Conservation (phyloP, 1,140 invertebrate species). For the Gryllus bimaculatus region DNA sequence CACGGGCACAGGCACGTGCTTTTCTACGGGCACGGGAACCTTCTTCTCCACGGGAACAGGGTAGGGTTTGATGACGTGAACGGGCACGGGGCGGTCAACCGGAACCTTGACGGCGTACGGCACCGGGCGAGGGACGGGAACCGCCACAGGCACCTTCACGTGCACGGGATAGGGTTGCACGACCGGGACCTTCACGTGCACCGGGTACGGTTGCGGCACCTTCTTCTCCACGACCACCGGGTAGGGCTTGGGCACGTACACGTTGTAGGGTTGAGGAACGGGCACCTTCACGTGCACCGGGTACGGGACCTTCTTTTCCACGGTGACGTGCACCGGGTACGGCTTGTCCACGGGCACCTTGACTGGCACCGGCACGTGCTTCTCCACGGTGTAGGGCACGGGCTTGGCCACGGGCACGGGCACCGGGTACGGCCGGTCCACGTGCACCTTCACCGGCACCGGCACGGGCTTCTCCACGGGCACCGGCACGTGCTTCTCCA, state of each 20-base stretch:
- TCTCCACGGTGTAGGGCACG: constrained; percentile 52
- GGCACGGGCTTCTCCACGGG: constrained; percentile 67
- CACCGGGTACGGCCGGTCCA: constrained; percentile 38
- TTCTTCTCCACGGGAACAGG: constrained; percentile 44
- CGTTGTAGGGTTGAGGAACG: constrained; percentile 22
- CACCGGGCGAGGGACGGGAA: constrained; percentile 15
- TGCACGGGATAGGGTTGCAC: constrained; percentile 21
- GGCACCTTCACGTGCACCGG: constrained; percentile 21
- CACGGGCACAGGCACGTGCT: constrained; percentile 20
- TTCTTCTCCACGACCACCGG: constrained; percentile 20
- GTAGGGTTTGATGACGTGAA: constrained; percentile 21
- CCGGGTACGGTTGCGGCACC: constrained; percentile 21
- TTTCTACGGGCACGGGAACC: constrained; percentile 23
- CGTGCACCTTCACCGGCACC: constrained; percentile 36
- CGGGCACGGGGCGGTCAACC: constrained; percentile 19
- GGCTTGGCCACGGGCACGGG: constrained; percentile 52
- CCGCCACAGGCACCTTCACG: constrained; percentile 17
- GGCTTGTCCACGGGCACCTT: constrained; percentile 19
- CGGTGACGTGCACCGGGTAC: constrained; percentile 21
- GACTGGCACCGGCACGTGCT: constrained; percentile 29
- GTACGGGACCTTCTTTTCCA: constrained; percentile 18
- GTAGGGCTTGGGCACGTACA: constrained; percentile 24
- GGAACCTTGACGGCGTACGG: constrained; percentile 20
- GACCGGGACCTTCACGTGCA: constrained; percentile 22
- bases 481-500: constrained; percentile 43